Percentiles rank a stretch among this genome's conserved stretches.
Conservation (phyloP, 2,797 vertebrate species). For the Cetoscarus ocellatus region DNA sequence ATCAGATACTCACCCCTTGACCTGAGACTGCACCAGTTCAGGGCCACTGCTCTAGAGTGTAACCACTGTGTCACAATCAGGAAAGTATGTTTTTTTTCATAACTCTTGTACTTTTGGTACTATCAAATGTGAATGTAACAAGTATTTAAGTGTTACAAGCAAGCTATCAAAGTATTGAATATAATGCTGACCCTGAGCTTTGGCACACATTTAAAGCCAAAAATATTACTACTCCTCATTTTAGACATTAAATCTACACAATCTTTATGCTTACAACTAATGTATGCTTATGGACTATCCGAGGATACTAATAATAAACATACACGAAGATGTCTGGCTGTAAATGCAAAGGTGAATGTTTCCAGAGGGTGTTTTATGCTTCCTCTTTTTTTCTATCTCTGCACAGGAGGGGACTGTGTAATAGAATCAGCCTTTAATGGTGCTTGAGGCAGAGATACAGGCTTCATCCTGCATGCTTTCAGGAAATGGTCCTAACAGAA, state of each 20-base stretch:
- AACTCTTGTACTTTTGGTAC: too few species aligned
- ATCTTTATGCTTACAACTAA: conserved; percentile 1
- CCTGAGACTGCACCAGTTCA: too few species aligned
- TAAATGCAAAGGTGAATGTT: conserved; percentile 51
- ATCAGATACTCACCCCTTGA: too few species aligned
- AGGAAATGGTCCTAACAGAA: conserved; percentile 70
- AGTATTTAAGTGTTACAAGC: too few species aligned
- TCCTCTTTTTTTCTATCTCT: conserved; percentile 41
- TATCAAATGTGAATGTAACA: too few species aligned
- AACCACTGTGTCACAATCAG: too few species aligned
- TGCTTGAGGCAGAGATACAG: conserved; percentile 56
- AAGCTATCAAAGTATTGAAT: too few species aligned
- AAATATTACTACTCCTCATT: conserved; percentile 7
- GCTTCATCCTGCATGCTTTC: conserved; percentile 58
- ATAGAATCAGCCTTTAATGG: conserved; percentile 71
- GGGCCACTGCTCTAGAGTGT: too few species aligned
- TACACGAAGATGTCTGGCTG: conserved; percentile 17
- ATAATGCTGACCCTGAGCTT: too few species aligned
- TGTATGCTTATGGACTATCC: conserved; percentile 45
- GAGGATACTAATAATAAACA: conserved; percentile 28
- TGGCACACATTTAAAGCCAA: conserved; percentile 1
- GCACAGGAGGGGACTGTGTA: conserved; percentile 54
- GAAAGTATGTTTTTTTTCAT: too few species aligned
- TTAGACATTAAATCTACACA: conserved; percentile 16
- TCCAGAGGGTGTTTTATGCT: conserved; percentile 53